Conservation (phyloP, 1,140 invertebrate species). For the Megalonaias nervosa region DNA sequence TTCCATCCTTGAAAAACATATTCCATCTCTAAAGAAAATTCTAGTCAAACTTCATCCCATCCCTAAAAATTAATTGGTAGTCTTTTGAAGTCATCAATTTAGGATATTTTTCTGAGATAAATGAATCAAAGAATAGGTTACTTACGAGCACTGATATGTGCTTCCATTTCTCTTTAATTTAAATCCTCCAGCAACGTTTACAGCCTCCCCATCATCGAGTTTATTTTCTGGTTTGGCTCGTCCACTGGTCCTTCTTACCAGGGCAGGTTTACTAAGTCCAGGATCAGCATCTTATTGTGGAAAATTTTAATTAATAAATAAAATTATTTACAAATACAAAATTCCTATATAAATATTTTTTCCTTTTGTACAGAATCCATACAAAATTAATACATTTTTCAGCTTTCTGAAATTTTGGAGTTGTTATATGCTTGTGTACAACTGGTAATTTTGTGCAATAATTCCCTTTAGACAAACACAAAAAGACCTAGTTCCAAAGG, state of each 20-base stretch:
- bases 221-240: conserved; percentile 46
- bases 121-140: not conserved
- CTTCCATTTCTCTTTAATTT: conserved; percentile 56
- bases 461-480: too few relatives aligned
- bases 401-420: too few relatives aligned
- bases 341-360: too few relatives aligned
- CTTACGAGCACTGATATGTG: conserved; percentile 62
- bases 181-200: conserved; percentile 47
- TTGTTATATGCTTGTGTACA: too few relatives aligned
- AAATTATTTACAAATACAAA: too few relatives aligned
- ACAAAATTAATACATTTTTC: too few relatives aligned
- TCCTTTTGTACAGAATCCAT: too few relatives aligned
- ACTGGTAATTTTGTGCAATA: too few relatives aligned
- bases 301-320: too few relatives aligned
- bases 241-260: conserved; percentile 28
- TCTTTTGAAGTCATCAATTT: not conserved
- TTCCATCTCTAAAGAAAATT: not conserved
- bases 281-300: too few relatives aligned
- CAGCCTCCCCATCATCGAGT: conserved; percentile 52
- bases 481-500: too few relatives aligned
- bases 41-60: not conserved
- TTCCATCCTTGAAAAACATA: not conserved
- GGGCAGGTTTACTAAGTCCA: too few relatives aligned
- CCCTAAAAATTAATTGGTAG: not conserved
- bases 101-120: not conserved